These are phyloP conservation scores for Megathymus violae DNA, from an alignment of 1,140 invertebrate genomes.

Conservation along the genomic window DNA sequence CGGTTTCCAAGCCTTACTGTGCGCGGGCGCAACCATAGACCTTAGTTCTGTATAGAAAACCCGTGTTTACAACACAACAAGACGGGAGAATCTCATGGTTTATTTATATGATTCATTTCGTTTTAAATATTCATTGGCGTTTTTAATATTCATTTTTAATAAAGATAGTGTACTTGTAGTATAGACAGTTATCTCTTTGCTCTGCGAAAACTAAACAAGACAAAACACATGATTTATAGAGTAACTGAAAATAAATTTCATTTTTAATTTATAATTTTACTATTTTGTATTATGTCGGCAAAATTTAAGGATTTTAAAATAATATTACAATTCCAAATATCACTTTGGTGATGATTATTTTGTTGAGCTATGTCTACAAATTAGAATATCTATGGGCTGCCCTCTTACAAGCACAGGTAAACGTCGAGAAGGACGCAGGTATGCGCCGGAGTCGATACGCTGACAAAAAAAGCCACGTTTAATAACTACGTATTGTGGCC, in stretches of 20 bases:
- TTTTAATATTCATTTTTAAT: too few relatives aligned
- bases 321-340: too few relatives aligned
- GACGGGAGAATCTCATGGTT: constrained; percentile 41
- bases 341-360: too few relatives aligned
- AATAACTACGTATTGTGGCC: constrained; percentile 71
- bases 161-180: too few relatives aligned
- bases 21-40: constrained; percentile 65
- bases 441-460: constrained; percentile 58
- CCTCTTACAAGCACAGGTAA: constrained; percentile 73
- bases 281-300: too few relatives aligned
- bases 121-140: too few relatives aligned
- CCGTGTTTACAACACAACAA: constrained; percentile 36
- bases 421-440: constrained; percentile 71
- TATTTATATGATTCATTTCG: too few relatives aligned
- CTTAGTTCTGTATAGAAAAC: constrained; percentile 41
- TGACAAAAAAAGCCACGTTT: constrained; percentile 66
- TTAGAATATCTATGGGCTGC: constrained; percentile 52
- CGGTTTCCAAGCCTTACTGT: constrained; percentile 56
- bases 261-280: too few relatives aligned
- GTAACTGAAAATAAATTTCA: too few relatives aligned
- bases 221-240: too few relatives aligned
- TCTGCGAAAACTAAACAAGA: too few relatives aligned
- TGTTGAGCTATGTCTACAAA: constrained; percentile 35
- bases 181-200: too few relatives aligned
- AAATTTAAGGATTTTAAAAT: not conserved